Evolutionary conservation across 64 coral and sea anemone genomes (phyloP), one percentile per base, ranked within the genome.

Genomic region (Exaiptasia diaphana): DNA sequence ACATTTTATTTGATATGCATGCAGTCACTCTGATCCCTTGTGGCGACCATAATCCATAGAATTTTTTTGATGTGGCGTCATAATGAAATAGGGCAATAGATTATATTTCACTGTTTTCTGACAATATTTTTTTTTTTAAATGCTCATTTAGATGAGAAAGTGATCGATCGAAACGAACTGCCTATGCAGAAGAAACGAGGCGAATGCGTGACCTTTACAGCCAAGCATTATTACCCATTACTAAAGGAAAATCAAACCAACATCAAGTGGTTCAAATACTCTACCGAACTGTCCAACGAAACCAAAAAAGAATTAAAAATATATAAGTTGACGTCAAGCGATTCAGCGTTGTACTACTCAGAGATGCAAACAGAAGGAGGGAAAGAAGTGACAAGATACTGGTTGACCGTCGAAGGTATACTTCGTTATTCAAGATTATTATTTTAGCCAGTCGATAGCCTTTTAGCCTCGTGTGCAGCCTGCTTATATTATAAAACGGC

Each of bases 321-420:
- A 31, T 63, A 34, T 42, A 58, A 49, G 3, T 46, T 95, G 10
- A 50, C 73, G 33, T 45, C 29, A 5, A 46, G 43, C 3, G 91
- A 95, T 48, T 84, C 91, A 8, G 86, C 91, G 1, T 41, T 89
- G 5, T 95, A 95, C 24, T 83, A 85, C 40, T 64, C 82, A 0
- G 72, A 70, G 56, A 35, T 94, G 21, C 33, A 81, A 5, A 77
- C 41, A 5, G 64, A 13, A 22, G 85, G 91, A 5, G 86, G 91
- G 1, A 83, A 26, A 17, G 91, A 95, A 80, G 41, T 95, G 4
- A 95, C 91, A 26, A 64, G 86, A 49, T 78, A 95, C 40, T 95
- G 91, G 91, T 33, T 95, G 15, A 72, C 82, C 31, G 86, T 95
- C 20, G 45, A 28, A 94, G 91, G 91, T 94, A 59, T 12, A 41